A percentile compares a stretch with the other conserved stretches of the same genome.
Conservation (phyloP, 2,888 invertebrate genomes). For the Bellardia bayeri region DNA sequence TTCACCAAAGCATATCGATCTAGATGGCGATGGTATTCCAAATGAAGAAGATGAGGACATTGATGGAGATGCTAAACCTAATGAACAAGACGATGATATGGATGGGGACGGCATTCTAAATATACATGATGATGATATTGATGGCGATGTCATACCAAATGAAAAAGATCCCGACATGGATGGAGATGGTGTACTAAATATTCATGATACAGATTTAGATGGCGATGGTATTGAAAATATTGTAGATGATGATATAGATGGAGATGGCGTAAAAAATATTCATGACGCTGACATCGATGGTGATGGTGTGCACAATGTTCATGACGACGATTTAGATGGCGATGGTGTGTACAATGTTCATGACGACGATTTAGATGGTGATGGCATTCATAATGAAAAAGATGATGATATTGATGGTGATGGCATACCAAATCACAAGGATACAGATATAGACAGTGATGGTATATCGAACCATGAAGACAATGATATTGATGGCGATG, state of each 20-base stretch:
- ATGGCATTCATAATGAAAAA: constrained; percentile 83
- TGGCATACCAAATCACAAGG: constrained; percentile 77
- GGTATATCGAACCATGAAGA: constrained; percentile 76
- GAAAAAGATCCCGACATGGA: constrained; percentile 78
- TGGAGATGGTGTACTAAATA: constrained; percentile 75
- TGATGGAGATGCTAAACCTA: constrained; percentile 74
- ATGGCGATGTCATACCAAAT: constrained; percentile 77
- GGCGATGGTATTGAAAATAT: constrained; percentile 85
- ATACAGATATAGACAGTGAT: constrained; percentile 76
- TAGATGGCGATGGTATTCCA: constrained; percentile 75
- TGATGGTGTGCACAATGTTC: constrained; percentile 85
- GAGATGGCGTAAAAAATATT: constrained; percentile 84
- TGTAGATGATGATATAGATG: constrained; percentile 76
- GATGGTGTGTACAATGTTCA: constrained; percentile 83
- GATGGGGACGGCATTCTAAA: constrained; percentile 78
- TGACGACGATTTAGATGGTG: constrained; percentile 84
- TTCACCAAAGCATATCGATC: constrained; percentile 73
- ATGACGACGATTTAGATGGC: constrained; percentile 81
- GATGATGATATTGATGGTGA: constrained; percentile 80
- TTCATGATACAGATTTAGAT: constrained; percentile 77
- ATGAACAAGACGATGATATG: constrained; percentile 75
- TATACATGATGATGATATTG: constrained; percentile 80
- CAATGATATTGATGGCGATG: constrained; percentile 76
- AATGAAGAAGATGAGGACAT: constrained; percentile 74
- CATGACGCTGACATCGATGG: constrained; percentile 79